Base-by-base conservation (phyloP, 1,140 invertebrate species). In the Venustaconcha ellipsiformis region DNA sequence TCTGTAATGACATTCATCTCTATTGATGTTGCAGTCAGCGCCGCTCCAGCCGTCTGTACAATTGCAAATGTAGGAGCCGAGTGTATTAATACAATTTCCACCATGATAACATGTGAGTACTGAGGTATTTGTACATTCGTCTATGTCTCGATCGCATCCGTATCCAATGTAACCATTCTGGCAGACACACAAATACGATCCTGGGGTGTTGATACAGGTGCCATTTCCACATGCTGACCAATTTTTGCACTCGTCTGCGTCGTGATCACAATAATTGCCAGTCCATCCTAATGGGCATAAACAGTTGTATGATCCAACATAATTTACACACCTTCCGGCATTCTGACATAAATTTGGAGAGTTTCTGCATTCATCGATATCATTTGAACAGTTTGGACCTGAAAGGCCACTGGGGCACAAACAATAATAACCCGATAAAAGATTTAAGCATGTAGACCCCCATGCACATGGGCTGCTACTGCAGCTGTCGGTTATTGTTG, bases 91-190 rank as follows among this genome's bases (percentile, higher is more conserved):
- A 26, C 67, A 69, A 14, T 5, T 58, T 23, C 56, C 67, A 17
- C 15, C 5, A 58, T 69, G 1, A 30, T 57, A 58, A 30, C 67
- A 69, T 37, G 37, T 37, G 11, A 37, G 37, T 5, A 56, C n/a
- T 37, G 37, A 37, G 8, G 37, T 37, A 37, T 37, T 37, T 15
- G 57, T 58, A 18, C 70, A 72, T 55, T 72, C 70, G 26, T 72
- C 23, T 56, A 64, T 15, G 57, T 72, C 70, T 14, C 56, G 48
- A 12, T 14, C 13, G 59, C 70, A 72, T 8, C 57, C 55, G 5
- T 8, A 13, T 48, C 70, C 70, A 23, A 20, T 15, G 60, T 63
- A 72, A 11, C 59, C 59, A 48, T 18, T 17, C 15, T n/a, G 15
- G 55, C 70, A 72, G 1, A 30, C 17, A 57, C 17, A 57, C 23